Conservation (phyloP, 2,113 vertebrate genomes). For the Prunella himalayana region DNA sequence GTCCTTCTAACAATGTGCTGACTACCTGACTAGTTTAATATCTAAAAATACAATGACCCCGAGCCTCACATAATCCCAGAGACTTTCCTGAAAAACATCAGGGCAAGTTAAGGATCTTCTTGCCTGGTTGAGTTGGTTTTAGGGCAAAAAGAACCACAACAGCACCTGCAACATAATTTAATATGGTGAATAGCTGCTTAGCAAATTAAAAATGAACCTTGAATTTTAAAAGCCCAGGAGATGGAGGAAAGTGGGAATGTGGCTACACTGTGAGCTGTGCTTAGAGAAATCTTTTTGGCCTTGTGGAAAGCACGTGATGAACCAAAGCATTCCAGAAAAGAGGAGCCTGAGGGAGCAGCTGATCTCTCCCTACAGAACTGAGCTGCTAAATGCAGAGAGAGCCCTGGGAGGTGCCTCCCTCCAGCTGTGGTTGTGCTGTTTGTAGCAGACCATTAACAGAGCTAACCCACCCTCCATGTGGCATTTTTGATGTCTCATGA, state of each 20-base stretch:
- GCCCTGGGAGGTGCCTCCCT: not conserved
- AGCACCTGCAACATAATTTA: not conserved
- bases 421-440: not conserved
- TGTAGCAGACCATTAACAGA: not conserved
- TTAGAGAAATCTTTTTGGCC: not conserved
- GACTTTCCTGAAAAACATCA: not conserved
- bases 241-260: not conserved
- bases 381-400: not conserved
- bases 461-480: fast-evolving
- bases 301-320: not conserved
- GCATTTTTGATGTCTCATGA: not conserved
- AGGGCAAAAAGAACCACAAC: not conserved
- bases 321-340: not conserved
- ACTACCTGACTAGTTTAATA: not conserved
- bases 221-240: not conserved
- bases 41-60: not conserved
- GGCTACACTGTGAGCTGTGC: not conserved
- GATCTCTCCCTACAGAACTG: not conserved
- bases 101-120: not conserved
- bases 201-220: not conserved
- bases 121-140: not conserved
- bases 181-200: not conserved
- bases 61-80: not conserved
- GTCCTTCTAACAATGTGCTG: not conserved
- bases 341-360: not conserved